A percentile compares a stretch with the other conserved stretches of the same genome.
Evolutionary conservation across 2,888 invertebrate genomes (phyloP).

Genomic region (Apotomis turbidana): DNA sequence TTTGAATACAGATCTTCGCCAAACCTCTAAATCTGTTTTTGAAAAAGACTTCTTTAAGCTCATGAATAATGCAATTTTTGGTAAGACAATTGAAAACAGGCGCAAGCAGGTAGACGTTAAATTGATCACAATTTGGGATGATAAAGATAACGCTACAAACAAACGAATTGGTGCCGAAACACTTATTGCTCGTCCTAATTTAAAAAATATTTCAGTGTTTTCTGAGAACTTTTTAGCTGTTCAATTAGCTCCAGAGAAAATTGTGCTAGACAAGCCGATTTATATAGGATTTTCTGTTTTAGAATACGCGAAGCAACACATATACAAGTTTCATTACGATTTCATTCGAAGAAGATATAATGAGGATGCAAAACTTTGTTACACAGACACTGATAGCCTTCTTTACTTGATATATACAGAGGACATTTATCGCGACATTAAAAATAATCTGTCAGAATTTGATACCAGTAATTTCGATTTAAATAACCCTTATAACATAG

Average conservation of each 20-base stretch:
- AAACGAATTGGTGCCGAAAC: constrained; percentile 1
- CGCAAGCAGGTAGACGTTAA: too few species aligned
- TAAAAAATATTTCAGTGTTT: background rate
- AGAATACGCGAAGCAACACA: constrained; percentile 24
- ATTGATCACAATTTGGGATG: too few species aligned
- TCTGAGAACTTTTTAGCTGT: constrained; percentile 8
- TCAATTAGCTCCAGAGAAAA: constrained; percentile 12
- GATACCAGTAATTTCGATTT: background rate
- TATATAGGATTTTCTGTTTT: constrained; percentile 31
- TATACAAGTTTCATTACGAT: constrained; percentile 31
- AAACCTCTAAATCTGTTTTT: too few species aligned
- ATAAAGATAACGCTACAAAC: background rate
- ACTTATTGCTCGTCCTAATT: constrained; percentile 1
- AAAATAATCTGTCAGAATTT: background rate
- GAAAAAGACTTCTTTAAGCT: too few species aligned
- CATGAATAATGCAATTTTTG: too few species aligned
- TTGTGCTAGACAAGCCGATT: constrained; percentile 23
- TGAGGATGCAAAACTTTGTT: constrained; percentile 30
- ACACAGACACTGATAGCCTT: constrained; percentile 44
- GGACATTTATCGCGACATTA: background rate
- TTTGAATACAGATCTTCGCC: background rate
- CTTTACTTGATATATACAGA: constrained; percentile 28
- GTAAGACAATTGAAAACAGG: too few species aligned
- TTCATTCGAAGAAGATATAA: constrained; percentile 12
- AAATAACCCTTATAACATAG: background rate